These are phyloP conservation scores for Pangasius djambal DNA, from an alignment of 2,797 vertebrate species.

Conservation along the genomic window DNA sequence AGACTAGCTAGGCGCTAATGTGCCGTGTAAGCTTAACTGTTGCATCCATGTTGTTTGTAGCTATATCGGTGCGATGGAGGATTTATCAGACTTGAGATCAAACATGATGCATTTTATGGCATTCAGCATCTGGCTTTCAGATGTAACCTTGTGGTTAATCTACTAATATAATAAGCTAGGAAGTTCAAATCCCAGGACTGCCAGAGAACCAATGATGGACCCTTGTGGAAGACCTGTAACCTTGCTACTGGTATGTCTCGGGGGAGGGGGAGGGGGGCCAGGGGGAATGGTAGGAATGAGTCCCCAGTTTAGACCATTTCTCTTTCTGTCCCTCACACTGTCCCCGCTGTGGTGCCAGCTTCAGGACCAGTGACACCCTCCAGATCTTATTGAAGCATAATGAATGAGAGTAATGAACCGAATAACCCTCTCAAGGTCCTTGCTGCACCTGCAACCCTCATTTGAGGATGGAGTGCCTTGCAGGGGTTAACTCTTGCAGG, in stretches of 20 bases:
- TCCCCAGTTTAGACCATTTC: neutral
- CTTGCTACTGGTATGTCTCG: neutral
- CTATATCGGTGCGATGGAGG: neutral
- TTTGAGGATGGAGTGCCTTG: constrained; percentile 45
- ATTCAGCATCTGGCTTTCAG: neutral
- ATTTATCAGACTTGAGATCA: neutral
- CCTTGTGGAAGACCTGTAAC: neutral
- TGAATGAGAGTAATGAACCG: constrained; percentile 76
- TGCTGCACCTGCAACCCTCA: constrained; percentile 73
- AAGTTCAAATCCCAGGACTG: neutral
- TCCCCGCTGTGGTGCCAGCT: constrained; percentile 51
- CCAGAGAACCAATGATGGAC: neutral
- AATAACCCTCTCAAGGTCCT: constrained; percentile 59
- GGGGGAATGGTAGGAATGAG: neutral
- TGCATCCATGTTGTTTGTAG: constrained; percentile 16
- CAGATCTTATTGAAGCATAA: constrained; percentile 73
- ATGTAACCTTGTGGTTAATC: neutral
- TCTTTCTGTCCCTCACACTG: neutral
- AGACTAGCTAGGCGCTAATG: constrained; percentile 11
- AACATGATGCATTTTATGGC: constrained; percentile 3
- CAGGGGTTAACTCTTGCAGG: constrained; percentile 50
- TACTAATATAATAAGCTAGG: neutral
- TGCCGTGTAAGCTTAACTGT: neutral
- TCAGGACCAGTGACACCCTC: constrained; percentile 67
- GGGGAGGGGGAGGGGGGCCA: no score